Conservation (phyloP, 2,797 vertebrate genomes). For the Mormyrus proboscirostris region DNA sequence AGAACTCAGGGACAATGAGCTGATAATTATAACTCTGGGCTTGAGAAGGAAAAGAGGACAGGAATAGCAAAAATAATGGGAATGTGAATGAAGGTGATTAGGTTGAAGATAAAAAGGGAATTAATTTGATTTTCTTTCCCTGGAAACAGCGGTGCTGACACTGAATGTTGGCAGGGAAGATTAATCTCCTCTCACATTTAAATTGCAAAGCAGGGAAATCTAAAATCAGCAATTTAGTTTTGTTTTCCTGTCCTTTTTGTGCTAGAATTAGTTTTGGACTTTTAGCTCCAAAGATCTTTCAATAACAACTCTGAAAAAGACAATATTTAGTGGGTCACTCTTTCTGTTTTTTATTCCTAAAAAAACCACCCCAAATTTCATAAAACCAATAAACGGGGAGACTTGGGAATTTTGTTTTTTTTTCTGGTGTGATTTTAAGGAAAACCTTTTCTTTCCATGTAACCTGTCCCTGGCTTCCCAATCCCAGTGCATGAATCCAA, state of each 20-base stretch:
- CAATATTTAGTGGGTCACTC: background rate
- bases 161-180: constrained; percentile 22
- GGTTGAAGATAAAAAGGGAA: constrained; percentile 26
- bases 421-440: background rate
- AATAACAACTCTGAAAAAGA: background rate
- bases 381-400: background rate
- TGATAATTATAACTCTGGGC: constrained; percentile 25
- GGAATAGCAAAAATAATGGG: constrained; percentile 16
- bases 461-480: background rate
- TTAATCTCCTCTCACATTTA: constrained; percentile 31
- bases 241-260: constrained; percentile 12
- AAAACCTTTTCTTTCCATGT: background rate
- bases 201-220: constrained; percentile 25
- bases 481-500: constrained; percentile 50
- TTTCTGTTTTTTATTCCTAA: background rate
- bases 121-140: constrained; percentile 26
- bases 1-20: constrained; percentile 20
- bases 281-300: background rate
- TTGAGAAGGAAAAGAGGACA: background rate
- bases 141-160: constrained; percentile 29
- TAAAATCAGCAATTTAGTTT: constrained; percentile 27
- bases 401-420: background rate
- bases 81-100: constrained; percentile 31
- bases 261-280: constrained; percentile 1
- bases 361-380: background rate